Evolutionary conservation across 2,797 vertebrate genomes (phyloP), one percentile per base, ranked within the genome.

Genomic region (Australoheros facetus): DNA sequence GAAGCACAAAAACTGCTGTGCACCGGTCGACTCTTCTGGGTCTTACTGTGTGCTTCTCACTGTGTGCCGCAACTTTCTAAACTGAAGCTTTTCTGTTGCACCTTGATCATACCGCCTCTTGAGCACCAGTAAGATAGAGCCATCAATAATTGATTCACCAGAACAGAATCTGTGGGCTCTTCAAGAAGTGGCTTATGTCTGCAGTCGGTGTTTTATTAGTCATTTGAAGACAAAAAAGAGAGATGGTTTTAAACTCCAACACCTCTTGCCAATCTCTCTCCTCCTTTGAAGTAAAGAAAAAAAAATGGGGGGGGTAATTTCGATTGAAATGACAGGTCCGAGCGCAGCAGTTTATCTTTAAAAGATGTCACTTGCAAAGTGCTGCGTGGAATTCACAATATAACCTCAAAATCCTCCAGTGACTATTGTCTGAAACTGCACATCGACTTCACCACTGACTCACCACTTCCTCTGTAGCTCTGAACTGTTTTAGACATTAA

Each of bases 131-230:
- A 72, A 77, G 71, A 87, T 60, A n/a, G 56, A 75, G 85, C 71
- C 45, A 89, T 93, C 79, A 88, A 92, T 93, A 90, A 91, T 90
- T 88, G 77, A 93, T 90, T 81, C 26, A 3, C n/a, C 80, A 54
- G 76, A 84, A 84, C 60, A 85, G 81, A 85, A 73, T 71, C 71
- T 72, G 74, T 58, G 64, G n/a, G 32, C 62, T 83, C 37, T 81
- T 83, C 32, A 85, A 82, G 78, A 56, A 37, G 48, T 28, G 71
- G 73, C 81, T 74, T 72, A 42, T 66, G 54, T 89, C 57, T 80
- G 76, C 74, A 78, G 32, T 73, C 60, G 16, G 79, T 85, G 75
- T 89, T 85, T 88, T 79, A 88, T 87, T 79, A 80, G 72, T 48
- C 54, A 37, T 73, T 73, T 71, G 51, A 79, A 75, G 48, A 42